Conservation (phyloP, 2,888 invertebrate species). For the Oithona nana region DNA sequence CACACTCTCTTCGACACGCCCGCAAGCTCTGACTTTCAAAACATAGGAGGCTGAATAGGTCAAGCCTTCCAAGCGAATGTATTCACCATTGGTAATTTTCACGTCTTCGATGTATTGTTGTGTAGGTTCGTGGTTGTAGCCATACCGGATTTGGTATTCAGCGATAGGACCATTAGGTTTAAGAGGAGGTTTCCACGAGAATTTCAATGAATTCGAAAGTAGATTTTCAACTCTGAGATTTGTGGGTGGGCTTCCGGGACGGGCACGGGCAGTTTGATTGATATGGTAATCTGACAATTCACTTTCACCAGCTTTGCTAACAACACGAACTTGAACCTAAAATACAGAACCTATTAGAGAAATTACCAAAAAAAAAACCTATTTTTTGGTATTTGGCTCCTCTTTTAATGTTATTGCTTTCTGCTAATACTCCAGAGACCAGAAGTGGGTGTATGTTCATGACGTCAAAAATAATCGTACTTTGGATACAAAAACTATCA, state of each 20-base stretch:
- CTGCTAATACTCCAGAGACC: too few relatives aligned
- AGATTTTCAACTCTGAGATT: background rate
- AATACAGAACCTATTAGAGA: too few relatives aligned
- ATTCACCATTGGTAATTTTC: background rate
- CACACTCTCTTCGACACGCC: background rate
- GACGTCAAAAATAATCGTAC: too few relatives aligned
- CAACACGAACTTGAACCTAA: slow-evolving; percentile 37
- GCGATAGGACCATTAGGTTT: slow-evolving; percentile 19
- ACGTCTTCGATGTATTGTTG: background rate
- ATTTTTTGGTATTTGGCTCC: too few relatives aligned
- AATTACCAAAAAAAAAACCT: too few relatives aligned
- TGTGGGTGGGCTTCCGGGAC: background rate
- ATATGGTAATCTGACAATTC: slow-evolving; percentile 1
- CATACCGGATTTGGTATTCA: slow-evolving; percentile 17
- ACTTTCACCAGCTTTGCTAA: slow-evolving; percentile 34
- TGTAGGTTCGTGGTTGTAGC: background rate
- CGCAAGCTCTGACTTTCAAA: slow-evolving; percentile 10
- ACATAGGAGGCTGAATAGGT: background rate
- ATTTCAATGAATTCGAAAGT: background rate
- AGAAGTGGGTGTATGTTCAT: too few relatives aligned
- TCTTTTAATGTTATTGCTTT: too few relatives aligned
- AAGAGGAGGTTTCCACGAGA: slow-evolving; percentile 18
- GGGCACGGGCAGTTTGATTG: background rate
- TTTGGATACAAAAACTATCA: too few relatives aligned
- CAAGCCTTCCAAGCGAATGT: background rate